These are phyloP conservation scores for Ramphastos sulfuratus DNA, from an alignment of 2,113 vertebrate genomes.

Conservation along the genomic window DNA sequence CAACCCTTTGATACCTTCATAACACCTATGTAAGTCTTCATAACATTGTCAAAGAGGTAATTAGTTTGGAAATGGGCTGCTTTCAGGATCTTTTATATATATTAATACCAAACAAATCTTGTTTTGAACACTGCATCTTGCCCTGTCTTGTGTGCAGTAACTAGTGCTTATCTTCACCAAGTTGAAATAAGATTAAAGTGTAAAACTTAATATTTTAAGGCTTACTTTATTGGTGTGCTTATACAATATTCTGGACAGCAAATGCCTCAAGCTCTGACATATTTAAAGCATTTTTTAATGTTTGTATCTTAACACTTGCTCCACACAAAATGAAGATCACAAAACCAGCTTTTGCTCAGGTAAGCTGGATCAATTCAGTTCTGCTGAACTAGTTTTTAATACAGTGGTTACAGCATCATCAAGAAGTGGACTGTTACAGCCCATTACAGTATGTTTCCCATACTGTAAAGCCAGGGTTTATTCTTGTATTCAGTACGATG, in stretches of 20 bases:
- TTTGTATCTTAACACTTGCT: not conserved
- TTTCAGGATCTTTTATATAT: not conserved
- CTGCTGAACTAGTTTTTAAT: not conserved
- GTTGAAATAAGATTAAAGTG: not conserved
- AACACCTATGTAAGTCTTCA: not conserved
- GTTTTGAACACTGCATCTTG: not conserved
- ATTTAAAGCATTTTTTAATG: not conserved
- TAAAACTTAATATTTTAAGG: not conserved
- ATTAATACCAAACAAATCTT: fast-evolving
- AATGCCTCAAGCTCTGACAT: not conserved
- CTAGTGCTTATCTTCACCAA: not conserved
- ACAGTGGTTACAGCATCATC: not conserved
- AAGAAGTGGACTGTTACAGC: not conserved
- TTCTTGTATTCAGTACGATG: not conserved
- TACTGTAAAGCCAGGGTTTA: not conserved
- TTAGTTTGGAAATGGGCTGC: not conserved
- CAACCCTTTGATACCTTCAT: not conserved
- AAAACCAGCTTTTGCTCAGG: not conserved
- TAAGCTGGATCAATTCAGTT: not conserved
- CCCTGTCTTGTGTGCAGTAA: not conserved
- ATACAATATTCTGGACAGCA: not conserved
- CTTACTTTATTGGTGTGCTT: not conserved
- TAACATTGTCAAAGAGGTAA: not conserved
- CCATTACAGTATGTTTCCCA: not conserved
- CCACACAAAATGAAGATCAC: not conserved